Conservation (phyloP, 35 echinoderm and acorn worm species). For the Hemicentrotus pulcherrimus region DNA sequence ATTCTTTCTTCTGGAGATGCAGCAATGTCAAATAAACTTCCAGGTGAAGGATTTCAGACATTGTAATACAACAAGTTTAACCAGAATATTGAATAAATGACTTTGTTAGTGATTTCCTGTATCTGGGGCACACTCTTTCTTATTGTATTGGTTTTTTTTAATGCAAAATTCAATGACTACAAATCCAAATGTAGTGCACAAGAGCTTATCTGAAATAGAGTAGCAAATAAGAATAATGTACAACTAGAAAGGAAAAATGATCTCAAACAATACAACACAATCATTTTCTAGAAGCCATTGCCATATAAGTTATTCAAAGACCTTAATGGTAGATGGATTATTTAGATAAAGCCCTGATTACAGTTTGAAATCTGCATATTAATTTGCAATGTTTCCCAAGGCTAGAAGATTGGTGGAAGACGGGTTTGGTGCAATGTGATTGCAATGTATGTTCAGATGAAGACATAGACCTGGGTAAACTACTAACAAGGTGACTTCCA, state of each 20-base stretch:
- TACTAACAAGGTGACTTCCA: not conserved
- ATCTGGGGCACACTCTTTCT: too few species aligned
- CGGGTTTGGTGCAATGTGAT: not conserved
- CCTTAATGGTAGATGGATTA: not conserved
- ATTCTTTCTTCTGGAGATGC: not conserved
- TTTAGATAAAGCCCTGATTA: not conserved
- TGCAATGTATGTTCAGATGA: not conserved
- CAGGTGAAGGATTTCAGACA: too few species aligned
- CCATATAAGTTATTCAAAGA: not conserved
- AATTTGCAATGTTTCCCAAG: not conserved
- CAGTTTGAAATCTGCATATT: not conserved
- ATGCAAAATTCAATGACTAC: not conserved
- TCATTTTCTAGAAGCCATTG: not conserved
- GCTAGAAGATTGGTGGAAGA: not conserved
- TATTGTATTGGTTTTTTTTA: not conserved
- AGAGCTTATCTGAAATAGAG: too few species aligned
- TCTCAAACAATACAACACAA: too few species aligned
- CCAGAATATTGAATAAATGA: too few species aligned
- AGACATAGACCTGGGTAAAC: not conserved
- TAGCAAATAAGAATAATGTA: too few species aligned
- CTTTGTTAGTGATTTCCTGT: too few species aligned
- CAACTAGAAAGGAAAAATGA: too few species aligned
- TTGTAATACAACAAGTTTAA: too few species aligned
- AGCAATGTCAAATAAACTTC: too few species aligned
- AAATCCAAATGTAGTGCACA: too few species aligned